phyloP scores from a whole-genome alignment of 2,113 vertebrate species.

The Probosciger aterrimus region DNA sequence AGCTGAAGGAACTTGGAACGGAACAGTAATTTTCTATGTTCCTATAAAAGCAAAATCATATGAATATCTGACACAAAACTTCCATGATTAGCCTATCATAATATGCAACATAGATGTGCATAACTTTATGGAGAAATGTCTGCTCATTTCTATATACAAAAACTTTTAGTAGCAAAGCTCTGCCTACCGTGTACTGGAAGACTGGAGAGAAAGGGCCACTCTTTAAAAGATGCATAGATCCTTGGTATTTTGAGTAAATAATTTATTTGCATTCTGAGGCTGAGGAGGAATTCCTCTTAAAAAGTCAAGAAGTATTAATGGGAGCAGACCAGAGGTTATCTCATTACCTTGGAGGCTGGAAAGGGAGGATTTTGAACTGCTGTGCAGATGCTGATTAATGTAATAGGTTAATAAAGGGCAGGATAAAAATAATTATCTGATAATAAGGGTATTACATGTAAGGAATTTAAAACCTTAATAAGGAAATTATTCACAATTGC shows the following conservation, averaged over 20 bases:
- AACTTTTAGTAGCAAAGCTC: background rate
- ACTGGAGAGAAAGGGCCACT: background rate
- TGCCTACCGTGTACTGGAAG: background rate
- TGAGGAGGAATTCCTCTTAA: background rate
- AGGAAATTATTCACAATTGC: slow-evolving; percentile 7
- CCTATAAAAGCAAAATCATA: background rate
- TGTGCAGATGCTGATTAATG: slow-evolving; percentile 45
- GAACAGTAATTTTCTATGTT: background rate
- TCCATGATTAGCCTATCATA: background rate
- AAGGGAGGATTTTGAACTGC: slow-evolving; percentile 21
- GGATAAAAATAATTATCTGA: slow-evolving; percentile 8
- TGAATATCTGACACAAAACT: background rate
- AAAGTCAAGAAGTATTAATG: slow-evolving; percentile 16
- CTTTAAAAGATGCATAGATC: background rate
- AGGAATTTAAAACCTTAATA: slow-evolving; percentile 21
- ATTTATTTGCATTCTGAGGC: background rate
- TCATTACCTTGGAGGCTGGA: slow-evolving; percentile 23
- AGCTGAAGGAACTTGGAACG: background rate
- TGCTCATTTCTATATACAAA: background rate
- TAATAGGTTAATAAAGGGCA: slow-evolving; percentile 54
- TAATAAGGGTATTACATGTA: background rate
- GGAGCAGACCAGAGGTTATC: slow-evolving; percentile 19
- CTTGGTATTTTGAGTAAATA: background rate
- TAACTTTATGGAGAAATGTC: background rate
- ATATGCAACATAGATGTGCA: background rate